Evolutionary conservation across 2,113 vertebrate species (phyloP).

Genomic region (Etheostoma cragini): DNA sequence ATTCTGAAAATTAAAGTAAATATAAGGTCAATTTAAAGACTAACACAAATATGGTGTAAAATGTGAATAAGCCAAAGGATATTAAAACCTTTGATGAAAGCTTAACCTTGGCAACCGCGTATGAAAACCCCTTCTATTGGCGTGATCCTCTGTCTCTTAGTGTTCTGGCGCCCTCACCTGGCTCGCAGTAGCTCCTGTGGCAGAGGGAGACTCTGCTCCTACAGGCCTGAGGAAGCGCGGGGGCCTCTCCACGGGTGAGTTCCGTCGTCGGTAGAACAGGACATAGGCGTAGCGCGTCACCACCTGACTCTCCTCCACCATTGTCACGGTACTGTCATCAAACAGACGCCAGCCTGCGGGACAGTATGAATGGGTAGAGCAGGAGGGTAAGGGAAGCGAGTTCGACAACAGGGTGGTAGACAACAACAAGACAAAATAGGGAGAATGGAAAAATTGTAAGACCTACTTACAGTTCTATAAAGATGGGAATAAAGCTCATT

Average conservation of each 20-base stretch:
- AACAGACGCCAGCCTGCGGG: slow-evolving; percentile 95
- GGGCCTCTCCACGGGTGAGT: slow-evolving; percentile 96
- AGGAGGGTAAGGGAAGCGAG: too few relatives aligned
- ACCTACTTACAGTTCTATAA: neutral
- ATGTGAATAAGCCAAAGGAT: neutral
- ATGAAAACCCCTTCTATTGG: neutral
- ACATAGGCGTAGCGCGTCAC: slow-evolving; percentile 97
- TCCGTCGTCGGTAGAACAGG: slow-evolving; percentile 95
- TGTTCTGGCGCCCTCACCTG: slow-evolving; percentile 89
- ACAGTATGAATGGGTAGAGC: neutral
- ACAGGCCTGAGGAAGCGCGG: slow-evolving; percentile 83
- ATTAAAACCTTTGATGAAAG: neutral
- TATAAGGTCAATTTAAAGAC: neutral
- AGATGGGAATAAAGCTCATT: neutral
- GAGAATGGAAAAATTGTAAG: neutral
- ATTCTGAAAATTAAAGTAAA: neutral
- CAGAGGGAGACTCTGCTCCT: slow-evolving; percentile 84
- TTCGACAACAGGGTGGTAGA: neutral
- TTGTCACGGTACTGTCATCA: slow-evolving; percentile 97
- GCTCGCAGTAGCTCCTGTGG: slow-evolving; percentile 88
- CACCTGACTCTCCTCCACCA: slow-evolving; percentile 97
- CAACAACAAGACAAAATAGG: neutral
- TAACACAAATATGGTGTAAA: neutral
- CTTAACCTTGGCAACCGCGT: neutral
- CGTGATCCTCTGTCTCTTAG: neutral